phyloP scores from a whole-genome alignment of 2,797 vertebrate species.

The Sphenopsis melanotis region DNA sequence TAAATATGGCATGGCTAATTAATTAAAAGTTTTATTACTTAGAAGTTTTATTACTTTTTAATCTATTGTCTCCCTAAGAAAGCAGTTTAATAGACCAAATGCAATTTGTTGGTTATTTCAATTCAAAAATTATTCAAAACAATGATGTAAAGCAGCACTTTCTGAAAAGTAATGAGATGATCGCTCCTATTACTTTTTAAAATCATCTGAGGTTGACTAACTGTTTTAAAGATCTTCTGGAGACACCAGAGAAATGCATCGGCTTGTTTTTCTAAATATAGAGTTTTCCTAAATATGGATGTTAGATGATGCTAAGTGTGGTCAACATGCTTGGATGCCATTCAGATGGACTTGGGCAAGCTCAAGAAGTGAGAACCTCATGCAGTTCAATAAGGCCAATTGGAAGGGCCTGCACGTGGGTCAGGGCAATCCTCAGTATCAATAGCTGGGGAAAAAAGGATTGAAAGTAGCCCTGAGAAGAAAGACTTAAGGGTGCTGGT shows the following conservation, averaged over 20 bases:
- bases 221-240: not conserved
- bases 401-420: too few relatives aligned
- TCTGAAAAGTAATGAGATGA: not conserved
- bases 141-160: not conserved
- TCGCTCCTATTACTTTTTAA: not conserved
- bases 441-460: not conserved
- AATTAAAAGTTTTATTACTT: not conserved
- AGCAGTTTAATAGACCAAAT: not conserved
- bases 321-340: rapidly evolving
- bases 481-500: not conserved
- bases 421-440: not conserved
- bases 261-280: not conserved
- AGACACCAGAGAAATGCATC: not conserved
- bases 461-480: not conserved
- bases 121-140: not conserved
- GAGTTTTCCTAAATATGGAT: not conserved
- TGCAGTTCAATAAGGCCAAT: not conserved
- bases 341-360: not conserved
- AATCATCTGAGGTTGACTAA: not conserved
- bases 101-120: not conserved
- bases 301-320: not conserved
- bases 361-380: not conserved
- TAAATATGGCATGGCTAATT: not conserved
- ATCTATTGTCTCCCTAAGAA: not conserved
- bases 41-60: not conserved